A percentile compares a stretch with the other conserved stretches of the same genome.
These are phyloP conservation scores for Pycnomerus fuliginosus DNA, from an alignment of 2,888 invertebrate species.

Conservation along the genomic window DNA sequence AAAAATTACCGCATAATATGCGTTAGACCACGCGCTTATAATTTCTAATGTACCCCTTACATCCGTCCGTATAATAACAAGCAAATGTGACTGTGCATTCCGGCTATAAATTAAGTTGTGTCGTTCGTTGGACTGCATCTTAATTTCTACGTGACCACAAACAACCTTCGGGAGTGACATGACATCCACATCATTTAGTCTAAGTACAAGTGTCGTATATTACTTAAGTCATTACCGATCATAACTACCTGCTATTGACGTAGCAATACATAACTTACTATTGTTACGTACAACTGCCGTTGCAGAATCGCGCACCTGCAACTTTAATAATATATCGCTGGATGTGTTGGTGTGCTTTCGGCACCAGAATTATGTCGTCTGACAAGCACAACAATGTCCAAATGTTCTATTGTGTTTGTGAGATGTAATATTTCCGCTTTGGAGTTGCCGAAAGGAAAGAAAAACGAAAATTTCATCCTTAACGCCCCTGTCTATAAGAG, in stretches of 20 bases:
- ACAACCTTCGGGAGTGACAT: slow-evolving; percentile 17
- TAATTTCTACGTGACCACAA: slow-evolving; percentile 24
- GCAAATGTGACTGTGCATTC: slow-evolving; percentile 27
- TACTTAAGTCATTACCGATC: slow-evolving; percentile 2
- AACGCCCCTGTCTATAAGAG: slow-evolving; percentile 5
- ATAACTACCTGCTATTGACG: slow-evolving; percentile 8
- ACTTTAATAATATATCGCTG: no score
- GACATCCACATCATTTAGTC: no score
- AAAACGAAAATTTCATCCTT: slow-evolving; percentile 8
- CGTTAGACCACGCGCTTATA: slow-evolving; percentile 14
- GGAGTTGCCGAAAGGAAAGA: slow-evolving; percentile 10
- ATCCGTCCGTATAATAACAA: slow-evolving; percentile 23
- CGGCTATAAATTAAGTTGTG: slow-evolving; percentile 25
- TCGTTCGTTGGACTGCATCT: slow-evolving; percentile 23
- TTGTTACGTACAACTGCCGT: no score
- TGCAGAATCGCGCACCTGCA: no score
- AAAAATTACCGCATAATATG: slow-evolving; percentile 13
- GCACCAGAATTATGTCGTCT: not conserved
- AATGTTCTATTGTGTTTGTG: slow-evolving; percentile 7
- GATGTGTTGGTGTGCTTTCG: no score
- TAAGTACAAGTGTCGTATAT: slow-evolving; percentile 6
- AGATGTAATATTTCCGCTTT: slow-evolving; percentile 15
- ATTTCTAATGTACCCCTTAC: slow-evolving; percentile 16
- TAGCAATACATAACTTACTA: no score
- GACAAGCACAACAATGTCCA: slow-evolving; percentile 5